These are phyloP conservation scores for Drosophila ustulata DNA, from an alignment of 2,888 invertebrate genomes.

Conservation along the genomic window DNA sequence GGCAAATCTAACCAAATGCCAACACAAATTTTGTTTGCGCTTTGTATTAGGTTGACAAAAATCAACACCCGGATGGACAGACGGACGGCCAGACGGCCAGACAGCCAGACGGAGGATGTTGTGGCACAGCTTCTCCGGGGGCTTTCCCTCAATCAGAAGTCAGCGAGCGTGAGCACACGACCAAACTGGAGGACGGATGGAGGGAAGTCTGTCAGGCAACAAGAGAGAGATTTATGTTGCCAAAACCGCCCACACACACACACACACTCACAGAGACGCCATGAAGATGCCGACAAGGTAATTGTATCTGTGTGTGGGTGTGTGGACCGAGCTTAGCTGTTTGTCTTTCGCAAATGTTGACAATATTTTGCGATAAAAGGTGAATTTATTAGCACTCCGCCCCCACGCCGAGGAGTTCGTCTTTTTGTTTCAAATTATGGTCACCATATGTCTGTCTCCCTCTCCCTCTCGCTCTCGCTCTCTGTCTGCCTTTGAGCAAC, in stretches of 20 bases:
- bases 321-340: constrained; percentile 51
- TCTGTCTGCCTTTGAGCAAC: constrained; percentile 30
- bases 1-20: constrained; percentile 74
- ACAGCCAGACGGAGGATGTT: constrained; percentile 4
- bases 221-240: constrained; percentile 63
- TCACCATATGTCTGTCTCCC: constrained; percentile 47
- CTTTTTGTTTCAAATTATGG: constrained; percentile 51
- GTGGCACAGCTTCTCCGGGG: constrained; percentile 18
- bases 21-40: constrained; percentile 78
- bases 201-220: constrained; percentile 6
- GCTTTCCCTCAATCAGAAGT: constrained; percentile 55
- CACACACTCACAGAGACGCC: neutral
- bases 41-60: constrained; percentile 78
- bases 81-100: neutral
- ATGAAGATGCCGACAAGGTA: neutral
- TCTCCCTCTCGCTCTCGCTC: constrained; percentile 17
- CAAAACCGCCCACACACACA: constrained; percentile 45
- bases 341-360: constrained; percentile 77
- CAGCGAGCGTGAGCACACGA: constrained; percentile 14
- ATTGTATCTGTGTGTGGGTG: neutral
- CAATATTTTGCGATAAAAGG: constrained; percentile 80
- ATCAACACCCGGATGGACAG: constrained; percentile 62
- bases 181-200: neutral
- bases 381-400: constrained; percentile 71
- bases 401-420: constrained; percentile 36